Conservation (phyloP, 2,888 invertebrate genomes). For the Polydrusus tereticollis region DNA sequence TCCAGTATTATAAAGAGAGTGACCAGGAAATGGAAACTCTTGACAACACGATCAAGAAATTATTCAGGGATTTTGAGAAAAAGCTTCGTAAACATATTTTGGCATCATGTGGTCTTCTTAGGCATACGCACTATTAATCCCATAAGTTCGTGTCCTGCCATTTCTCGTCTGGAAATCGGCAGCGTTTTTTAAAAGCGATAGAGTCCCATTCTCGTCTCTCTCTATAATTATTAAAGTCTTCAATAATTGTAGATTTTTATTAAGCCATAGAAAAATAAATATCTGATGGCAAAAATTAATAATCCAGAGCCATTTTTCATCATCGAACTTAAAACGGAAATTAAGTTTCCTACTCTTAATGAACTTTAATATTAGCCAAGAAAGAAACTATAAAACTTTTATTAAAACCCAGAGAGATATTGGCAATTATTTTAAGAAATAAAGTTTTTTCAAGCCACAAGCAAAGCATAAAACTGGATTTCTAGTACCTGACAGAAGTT, state of each 20-base stretch:
- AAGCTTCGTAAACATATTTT: too few relatives aligned
- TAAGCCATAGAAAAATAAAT: background rate
- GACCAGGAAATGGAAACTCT: too few relatives aligned
- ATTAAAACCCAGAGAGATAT: slow-evolving; percentile 9
- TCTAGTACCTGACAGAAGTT: background rate
- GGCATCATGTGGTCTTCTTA: too few relatives aligned
- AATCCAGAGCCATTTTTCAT: slow-evolving; percentile 2
- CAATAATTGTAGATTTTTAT: background rate
- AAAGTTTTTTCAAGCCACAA: background rate
- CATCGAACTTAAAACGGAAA: slow-evolving; percentile 4
- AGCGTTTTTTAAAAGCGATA: too few relatives aligned
- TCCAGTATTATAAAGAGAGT: too few relatives aligned
- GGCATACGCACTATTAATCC: too few relatives aligned
- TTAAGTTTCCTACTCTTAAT: slow-evolving; percentile 10
- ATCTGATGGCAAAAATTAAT: background rate
- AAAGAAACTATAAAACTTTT: slow-evolving; percentile 17
- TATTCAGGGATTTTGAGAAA: too few relatives aligned
- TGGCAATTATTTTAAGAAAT: slow-evolving; percentile 13
- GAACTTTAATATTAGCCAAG: background rate
- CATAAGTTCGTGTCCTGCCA: too few relatives aligned
- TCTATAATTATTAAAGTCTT: too few relatives aligned
- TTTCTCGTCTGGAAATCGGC: too few relatives aligned
- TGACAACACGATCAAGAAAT: too few relatives aligned
- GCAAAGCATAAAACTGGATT: background rate
- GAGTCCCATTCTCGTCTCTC: too few relatives aligned